Conservation (phyloP, 2,113 vertebrate species). For the Seriola quinqueradiata region DNA sequence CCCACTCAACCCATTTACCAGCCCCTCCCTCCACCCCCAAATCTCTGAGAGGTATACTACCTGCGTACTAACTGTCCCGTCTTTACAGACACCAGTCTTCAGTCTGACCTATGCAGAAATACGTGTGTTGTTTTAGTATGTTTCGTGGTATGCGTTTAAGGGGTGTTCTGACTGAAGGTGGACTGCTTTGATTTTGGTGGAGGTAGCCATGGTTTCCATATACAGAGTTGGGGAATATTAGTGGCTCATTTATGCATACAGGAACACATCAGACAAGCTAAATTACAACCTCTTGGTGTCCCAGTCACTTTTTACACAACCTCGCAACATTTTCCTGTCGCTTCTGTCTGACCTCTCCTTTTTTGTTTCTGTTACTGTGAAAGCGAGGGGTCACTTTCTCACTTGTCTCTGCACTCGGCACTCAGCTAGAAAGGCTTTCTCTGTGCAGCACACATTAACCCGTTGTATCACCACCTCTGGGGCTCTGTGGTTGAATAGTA, state of each 20-base stretch:
- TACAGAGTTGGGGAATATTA: not conserved
- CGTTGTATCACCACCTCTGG: constrained; percentile 25
- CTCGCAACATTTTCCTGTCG: constrained; percentile 28
- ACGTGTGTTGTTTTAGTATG: constrained; percentile 24
- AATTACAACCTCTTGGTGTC: constrained; percentile 14
- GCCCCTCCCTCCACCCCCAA: constrained; percentile 36
- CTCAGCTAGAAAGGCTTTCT: constrained; percentile 54
- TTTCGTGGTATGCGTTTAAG: constrained; percentile 32
- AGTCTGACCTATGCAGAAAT: constrained; percentile 32
- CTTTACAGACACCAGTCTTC: constrained; percentile 46
- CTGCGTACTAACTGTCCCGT: constrained; percentile 59
- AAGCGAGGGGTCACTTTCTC: constrained; percentile 26
- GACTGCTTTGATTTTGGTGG: constrained; percentile 52
- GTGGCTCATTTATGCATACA: constrained; percentile 28
- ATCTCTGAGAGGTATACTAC: constrained; percentile 54
- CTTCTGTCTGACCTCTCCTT: constrained; percentile 33
- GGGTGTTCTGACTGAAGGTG: constrained; percentile 34
- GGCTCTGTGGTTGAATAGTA: not conserved
- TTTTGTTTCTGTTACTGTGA: constrained; percentile 39
- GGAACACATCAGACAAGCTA: constrained; percentile 15
- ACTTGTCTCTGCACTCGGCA: constrained; percentile 41
- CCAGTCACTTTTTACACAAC: constrained; percentile 10
- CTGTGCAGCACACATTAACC: constrained; percentile 47
- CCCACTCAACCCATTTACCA: constrained; percentile 56
- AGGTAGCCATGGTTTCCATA: constrained; percentile 35